Conservation (phyloP, 1,140 invertebrate genomes). For the Hyles euphorbiae region DNA sequence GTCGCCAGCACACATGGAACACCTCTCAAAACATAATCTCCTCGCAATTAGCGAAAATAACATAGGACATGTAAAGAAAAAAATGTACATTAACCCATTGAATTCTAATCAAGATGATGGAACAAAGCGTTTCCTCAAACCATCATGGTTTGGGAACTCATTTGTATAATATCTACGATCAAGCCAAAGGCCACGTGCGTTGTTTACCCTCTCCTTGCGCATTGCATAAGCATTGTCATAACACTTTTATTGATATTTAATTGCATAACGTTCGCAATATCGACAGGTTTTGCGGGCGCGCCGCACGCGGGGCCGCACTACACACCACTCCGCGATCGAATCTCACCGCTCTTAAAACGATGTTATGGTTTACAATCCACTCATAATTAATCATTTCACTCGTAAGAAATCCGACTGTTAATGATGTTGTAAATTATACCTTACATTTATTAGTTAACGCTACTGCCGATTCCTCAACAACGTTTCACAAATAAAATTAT, state of each 20-base stretch:
- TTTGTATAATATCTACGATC: slow-evolving; percentile 24
- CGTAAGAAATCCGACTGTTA: neutral
- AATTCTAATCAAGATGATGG: slow-evolving; percentile 26
- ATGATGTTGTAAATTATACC: neutral
- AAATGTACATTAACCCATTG: slow-evolving; percentile 24
- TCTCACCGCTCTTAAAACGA: neutral
- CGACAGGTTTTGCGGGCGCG: slow-evolving; percentile 8
- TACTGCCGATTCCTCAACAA: too few species aligned
- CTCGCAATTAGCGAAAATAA: slow-evolving; percentile 19
- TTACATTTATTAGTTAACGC: too few species aligned
- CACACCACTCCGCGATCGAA: neutral
- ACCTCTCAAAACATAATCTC: too few species aligned
- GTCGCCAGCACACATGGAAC: too few species aligned
- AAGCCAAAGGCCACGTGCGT: slow-evolving; percentile 22
- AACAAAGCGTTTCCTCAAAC: slow-evolving; percentile 33
- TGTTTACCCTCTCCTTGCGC: slow-evolving; percentile 16
- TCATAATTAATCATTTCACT: slow-evolving; percentile 3
- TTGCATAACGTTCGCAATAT: slow-evolving; percentile 17
- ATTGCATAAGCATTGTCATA: slow-evolving; percentile 28
- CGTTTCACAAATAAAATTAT: too few species aligned
- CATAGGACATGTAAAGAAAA: slow-evolving; percentile 18
- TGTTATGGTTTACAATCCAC: slow-evolving; percentile 3
- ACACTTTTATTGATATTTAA: slow-evolving; percentile 19
- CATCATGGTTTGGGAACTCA: slow-evolving; percentile 29
- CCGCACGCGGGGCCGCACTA: neutral